Percentiles rank a stretch among this genome's conserved stretches.
phyloP scores from a whole-genome alignment of 2,888 invertebrate species.

The Mechanitis messenoides region DNA sequence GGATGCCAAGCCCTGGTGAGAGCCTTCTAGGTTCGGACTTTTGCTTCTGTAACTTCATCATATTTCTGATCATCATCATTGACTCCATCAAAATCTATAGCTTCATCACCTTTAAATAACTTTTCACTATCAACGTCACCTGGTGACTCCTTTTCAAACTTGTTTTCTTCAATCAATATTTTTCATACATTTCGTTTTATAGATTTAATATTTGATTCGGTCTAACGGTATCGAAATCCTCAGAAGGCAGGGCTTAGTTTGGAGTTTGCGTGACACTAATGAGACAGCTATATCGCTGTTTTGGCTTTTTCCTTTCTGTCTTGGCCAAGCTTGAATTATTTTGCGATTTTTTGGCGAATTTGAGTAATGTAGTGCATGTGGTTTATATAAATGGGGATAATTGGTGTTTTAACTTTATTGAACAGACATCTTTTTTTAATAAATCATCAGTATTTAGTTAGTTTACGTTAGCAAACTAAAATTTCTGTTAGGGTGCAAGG shows the following conservation, averaged over 20 bases:
- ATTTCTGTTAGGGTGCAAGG: slow-evolving; percentile 79
- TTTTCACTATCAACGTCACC: slow-evolving; percentile 30
- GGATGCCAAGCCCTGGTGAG: slow-evolving; percentile 78
- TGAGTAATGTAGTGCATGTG: slow-evolving; percentile 60
- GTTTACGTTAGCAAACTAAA: slow-evolving; percentile 25
- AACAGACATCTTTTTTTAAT: slow-evolving; percentile 19
- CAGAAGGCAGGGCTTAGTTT: slow-evolving; percentile 69
- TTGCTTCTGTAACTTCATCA: slow-evolving; percentile 65
- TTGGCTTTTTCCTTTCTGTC: slow-evolving; percentile 63
- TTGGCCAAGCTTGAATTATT: slow-evolving; percentile 68
- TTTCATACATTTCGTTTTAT: slow-evolving; percentile 33
- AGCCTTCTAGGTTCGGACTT: slow-evolving; percentile 75
- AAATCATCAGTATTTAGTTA: slow-evolving; percentile 15
- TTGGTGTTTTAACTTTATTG: slow-evolving; percentile 26
- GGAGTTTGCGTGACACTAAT: slow-evolving; percentile 39
- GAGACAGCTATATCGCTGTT: slow-evolving; percentile 59
- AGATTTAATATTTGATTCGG: slow-evolving; percentile 32
- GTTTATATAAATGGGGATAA: slow-evolving; percentile 23
- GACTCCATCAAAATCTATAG: slow-evolving; percentile 30
- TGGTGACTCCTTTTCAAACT: slow-evolving; percentile 31
- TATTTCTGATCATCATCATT: slow-evolving; percentile 48
- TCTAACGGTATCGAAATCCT: slow-evolving; percentile 56
- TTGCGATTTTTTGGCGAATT: slow-evolving; percentile 51
- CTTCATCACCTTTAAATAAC: slow-evolving; percentile 36
- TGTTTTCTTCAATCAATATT: slow-evolving; percentile 33